Evolutionary conservation across 1,140 invertebrate genomes (phyloP), one percentile per base, ranked within the genome.

Genomic region (Scaptomyza hsui): DNA sequence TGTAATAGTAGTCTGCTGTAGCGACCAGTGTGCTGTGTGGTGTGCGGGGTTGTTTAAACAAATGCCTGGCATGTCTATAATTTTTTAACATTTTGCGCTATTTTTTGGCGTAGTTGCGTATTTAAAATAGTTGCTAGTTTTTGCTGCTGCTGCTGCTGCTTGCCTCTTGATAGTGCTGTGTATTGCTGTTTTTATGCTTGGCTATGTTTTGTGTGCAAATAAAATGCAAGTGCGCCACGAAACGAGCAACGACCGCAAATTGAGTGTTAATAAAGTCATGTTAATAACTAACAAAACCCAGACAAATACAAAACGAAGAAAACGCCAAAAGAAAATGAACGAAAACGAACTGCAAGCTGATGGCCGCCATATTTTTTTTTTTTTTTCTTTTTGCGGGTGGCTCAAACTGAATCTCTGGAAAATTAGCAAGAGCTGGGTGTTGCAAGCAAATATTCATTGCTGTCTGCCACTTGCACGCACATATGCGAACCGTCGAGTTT

Each of bases 261-360:
- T 88, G 82, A 86, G 82, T 86, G 82, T 86, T 86, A 86, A 86
- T 86, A 86, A 88, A 86, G 82, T 82, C 82, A 75, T 86, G 82
- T 86, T 86, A 86, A 88, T 86, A 86, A 86, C 82, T 86, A 78
- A 72, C 70, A 48, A 47, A 68, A 60, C 62, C 48, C 49, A 24
- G 42, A 15, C 52, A 41, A 59, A 49, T 39, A 59, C 61, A 53
- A 45, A 7, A 3, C 6, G 26, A 13, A 1, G 12, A 13, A 21
- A 53, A 42, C 7, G 15, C 10, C 29, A 16, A 52, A 29, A 6
- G 32, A 3, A 41, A 37, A 7, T 7, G 19, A 32, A 9, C 41
- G 42, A 35, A 48, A 55, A 24, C 42, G n/a, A 52, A 19, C 24
- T 29, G 9, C 6, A 26, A 49, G 48, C 15, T 45, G 32, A 49